phyloP scores from a whole-genome alignment of 2,113 vertebrate species.

The Notothenia rossii region DNA sequence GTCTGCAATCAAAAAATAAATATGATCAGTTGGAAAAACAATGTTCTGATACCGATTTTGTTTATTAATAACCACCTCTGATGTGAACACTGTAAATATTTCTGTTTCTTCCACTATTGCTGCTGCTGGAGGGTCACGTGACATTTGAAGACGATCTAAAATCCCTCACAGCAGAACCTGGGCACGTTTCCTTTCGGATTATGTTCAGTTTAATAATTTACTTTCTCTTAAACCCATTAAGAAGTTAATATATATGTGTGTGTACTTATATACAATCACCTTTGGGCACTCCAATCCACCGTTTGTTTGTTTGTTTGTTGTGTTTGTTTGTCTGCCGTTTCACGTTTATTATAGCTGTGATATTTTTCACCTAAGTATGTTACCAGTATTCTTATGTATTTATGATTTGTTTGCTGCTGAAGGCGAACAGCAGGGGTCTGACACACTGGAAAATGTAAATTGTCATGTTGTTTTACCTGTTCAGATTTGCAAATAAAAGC shows the following conservation, averaged over 20 bases:
- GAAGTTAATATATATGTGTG: conserved; percentile 41
- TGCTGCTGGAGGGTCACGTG: not conserved
- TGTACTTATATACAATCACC: conserved; percentile 41
- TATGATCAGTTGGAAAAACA: not conserved
- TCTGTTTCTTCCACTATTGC: not conserved
- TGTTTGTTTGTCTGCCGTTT: conserved; percentile 38
- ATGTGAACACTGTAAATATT: conserved; percentile 42
- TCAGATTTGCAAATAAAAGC: conserved; percentile 70
- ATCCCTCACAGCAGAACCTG: not conserved
- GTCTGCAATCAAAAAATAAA: not conserved
- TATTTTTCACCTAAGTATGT: conserved; percentile 68
- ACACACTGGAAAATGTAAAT: conserved; percentile 85
- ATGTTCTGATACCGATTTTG: not conserved
- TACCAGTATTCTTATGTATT: conserved; percentile 69
- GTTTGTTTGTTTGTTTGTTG: not conserved
- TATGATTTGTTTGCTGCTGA: conserved; percentile 74
- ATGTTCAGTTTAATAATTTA: conserved; percentile 3
- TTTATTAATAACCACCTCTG: not conserved
- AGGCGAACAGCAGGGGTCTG: conserved; percentile 83
- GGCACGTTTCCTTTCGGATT: not conserved
- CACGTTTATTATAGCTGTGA: conserved; percentile 51
- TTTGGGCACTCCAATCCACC: conserved; percentile 26
- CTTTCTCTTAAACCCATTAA: conserved; percentile 26
- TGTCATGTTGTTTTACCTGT: conserved; percentile 44
- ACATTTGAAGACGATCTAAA: not conserved